Evolutionary conservation across 2,888 invertebrate species (phyloP).

Genomic region (Pristionchus mayeri): DNA sequence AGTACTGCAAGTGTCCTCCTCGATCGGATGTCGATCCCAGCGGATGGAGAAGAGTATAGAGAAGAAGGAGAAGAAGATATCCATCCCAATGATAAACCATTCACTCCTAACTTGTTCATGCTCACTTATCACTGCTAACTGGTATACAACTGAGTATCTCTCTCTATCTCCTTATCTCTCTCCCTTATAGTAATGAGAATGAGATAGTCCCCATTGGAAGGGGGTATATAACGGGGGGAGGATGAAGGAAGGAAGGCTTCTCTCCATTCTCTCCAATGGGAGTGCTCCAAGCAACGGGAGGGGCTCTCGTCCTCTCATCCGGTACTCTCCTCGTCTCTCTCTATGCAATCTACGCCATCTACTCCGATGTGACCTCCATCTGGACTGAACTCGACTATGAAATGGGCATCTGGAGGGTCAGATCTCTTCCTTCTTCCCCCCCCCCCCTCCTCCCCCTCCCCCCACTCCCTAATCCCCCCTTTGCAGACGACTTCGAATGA

Average conservation of each 20-base stretch:
- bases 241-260: neutral
- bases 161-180: neutral
- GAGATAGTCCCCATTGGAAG: neutral
- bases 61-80: conserved; percentile 5
- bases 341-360: conserved; percentile 65
- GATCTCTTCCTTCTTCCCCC: neutral
- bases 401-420: conserved; percentile 65
- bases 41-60: conserved; percentile 39
- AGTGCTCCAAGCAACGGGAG: conserved; percentile 60
- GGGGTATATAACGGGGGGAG: neutral
- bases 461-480: too few relatives aligned
- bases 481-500: conserved; percentile 63
- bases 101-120: neutral
- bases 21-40: neutral
- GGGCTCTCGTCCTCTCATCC: conserved; percentile 65
- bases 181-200: neutral
- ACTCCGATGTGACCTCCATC: conserved; percentile 65
- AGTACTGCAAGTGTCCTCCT: conserved; percentile 46
- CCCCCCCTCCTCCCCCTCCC: too few relatives aligned
- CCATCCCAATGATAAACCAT: conserved; percentile 10
- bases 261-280: conserved; percentile 38
- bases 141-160: neutral
- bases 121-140: neutral
- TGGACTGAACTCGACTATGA: conserved; percentile 66
- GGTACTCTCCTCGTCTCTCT: conserved; percentile 65